Base-by-base conservation (phyloP, 2,888 invertebrate genomes). In the Penaeus monodon region DNA sequence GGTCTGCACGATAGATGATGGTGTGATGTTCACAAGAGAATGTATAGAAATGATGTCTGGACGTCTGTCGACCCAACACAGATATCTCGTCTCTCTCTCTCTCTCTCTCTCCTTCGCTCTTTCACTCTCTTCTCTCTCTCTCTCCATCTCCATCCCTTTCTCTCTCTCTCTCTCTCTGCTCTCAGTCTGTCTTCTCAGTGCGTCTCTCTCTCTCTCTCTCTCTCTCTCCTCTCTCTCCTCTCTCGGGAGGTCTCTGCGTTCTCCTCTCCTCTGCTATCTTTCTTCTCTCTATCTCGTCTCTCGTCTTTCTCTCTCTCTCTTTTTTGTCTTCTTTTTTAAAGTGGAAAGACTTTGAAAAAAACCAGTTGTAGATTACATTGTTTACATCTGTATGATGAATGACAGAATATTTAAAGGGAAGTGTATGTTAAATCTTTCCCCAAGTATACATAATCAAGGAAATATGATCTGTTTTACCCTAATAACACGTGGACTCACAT, bases 1-100 rank as follows among this genome's bases (percentile, higher is more conserved):
- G 81, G 68, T 29, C 65, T 82, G 81, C 81, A 82, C 81, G 73
- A 73, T 82, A 82, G 81, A 49, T 82, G 81, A 44, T 68, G 77
- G 63, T 63, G n/a, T 73, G 57, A 73, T 70, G 70, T n/a, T n/a
- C 81, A 82, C 81, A 73, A 70, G n/a, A 63, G 81, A 82, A 82
- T 82, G 81, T 82, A 49, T 82, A n/a, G n/a, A 38, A 49, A 57
- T 49, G 24, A 82, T 57, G 57, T 57, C 77, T 77, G 77, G 57
- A 77, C 77, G 27, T 77, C 57, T n/a, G 77, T 77, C 77, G n/a
- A 57, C 24, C 57, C 27, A n/a, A 77, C 77, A 77, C 24, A 38
- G 29, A 33, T 44, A 22, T 74, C 74, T 33, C 29, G 12, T 74
- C 74, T n/a, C n/a, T n/a, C n/a, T n/a, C n/a, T n/a, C n/a, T n/a